These are phyloP conservation scores for Callipepla californica DNA, from an alignment of 2,113 vertebrate species.

Conservation along the genomic window DNA sequence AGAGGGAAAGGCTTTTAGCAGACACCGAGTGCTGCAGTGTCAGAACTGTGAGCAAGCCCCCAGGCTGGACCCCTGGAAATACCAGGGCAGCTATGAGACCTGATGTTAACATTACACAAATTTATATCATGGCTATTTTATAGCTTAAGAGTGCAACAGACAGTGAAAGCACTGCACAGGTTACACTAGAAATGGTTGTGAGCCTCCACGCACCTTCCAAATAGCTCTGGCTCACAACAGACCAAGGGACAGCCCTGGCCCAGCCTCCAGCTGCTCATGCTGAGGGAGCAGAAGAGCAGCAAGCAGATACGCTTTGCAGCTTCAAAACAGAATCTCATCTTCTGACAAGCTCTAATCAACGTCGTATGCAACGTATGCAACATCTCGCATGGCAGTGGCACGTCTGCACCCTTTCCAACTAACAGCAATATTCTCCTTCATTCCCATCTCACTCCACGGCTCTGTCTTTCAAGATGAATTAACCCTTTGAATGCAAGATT, in stretches of 20 bases:
- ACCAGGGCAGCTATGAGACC: neutral
- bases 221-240: accelerated
- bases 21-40: accelerated
- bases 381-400: neutral
- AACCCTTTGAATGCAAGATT: neutral
- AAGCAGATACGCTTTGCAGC: neutral
- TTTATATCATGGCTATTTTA: neutral
- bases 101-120: accelerated
- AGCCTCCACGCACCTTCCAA: neutral
- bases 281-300: neutral
- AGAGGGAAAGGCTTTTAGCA: neutral
- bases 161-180: neutral
- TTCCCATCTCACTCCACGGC: neutral
- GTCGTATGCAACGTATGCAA: neutral
- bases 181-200: neutral
- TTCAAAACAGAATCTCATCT: neutral
- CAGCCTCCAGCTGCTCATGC: neutral
- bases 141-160: neutral
- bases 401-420: neutral
- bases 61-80: neutral
- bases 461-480: neutral
- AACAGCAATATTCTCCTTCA: neutral
- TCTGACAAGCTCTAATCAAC: neutral
- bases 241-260: no score
- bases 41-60: accelerated